These are phyloP conservation scores for Pyrrhura leucotis DNA, from an alignment of 2,797 vertebrate species.

Conservation along the genomic window DNA sequence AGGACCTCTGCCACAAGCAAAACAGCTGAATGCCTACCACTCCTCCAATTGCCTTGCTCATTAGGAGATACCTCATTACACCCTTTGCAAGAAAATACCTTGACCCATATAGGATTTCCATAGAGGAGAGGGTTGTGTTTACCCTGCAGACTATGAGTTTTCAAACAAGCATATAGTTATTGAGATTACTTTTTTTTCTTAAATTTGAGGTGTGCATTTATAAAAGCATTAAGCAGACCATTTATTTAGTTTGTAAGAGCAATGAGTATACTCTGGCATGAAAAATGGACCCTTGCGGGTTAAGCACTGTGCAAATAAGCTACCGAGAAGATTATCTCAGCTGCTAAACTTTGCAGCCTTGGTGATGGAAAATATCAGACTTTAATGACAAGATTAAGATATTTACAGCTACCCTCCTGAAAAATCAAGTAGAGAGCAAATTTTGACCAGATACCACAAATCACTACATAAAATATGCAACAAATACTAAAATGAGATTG, in stretches of 20 bases:
- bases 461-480: neutral
- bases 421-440: conserved; percentile 14
- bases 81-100: neutral
- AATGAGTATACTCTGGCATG: neutral
- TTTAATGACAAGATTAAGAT: conserved; percentile 35
- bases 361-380: neutral
- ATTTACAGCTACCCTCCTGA: conserved; percentile 13
- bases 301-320: neutral
- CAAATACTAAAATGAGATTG: conserved; percentile 37
- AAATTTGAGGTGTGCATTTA: neutral
- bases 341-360: neutral
- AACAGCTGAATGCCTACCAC: neutral
- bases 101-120: neutral
- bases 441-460: conserved; percentile 35
- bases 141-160: fast-evolving
- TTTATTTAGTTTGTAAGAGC: conserved; percentile 14
- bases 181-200: neutral
- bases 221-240: neutral
- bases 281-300: conserved; percentile 2
- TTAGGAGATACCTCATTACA: neutral
- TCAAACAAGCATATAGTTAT: neutral
- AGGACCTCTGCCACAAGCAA: neutral
- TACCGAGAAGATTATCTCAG: neutral
- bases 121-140: neutral
- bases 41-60: neutral